phyloP scores from a whole-genome alignment of 2,797 vertebrate species.

The Dendrocincla fuliginosa region DNA sequence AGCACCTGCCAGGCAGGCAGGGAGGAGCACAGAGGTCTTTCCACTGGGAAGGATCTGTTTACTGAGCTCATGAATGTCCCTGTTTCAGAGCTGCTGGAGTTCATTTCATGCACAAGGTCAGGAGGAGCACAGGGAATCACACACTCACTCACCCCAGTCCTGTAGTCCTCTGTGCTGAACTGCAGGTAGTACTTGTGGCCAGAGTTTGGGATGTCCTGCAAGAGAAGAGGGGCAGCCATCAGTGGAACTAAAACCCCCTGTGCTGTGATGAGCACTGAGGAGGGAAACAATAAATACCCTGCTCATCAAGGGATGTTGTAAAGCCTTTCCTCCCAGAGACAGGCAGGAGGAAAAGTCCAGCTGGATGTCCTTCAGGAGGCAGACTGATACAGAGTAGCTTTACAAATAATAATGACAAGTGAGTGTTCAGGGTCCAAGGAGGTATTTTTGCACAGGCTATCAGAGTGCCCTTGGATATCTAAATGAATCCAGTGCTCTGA shows the following conservation, averaged over 20 bases:
- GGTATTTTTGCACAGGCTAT: neutral
- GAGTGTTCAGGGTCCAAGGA: neutral
- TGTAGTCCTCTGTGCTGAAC: slow-evolving; percentile 48
- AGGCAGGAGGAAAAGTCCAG: neutral
- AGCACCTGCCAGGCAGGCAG: neutral
- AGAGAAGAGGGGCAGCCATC: neutral
- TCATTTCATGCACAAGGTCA: fast-evolving
- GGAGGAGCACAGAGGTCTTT: neutral
- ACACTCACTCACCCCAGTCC: slow-evolving; percentile 56
- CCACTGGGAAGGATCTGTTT: fast-evolving
- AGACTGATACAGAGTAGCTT: neutral
- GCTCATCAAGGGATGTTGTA: neutral
- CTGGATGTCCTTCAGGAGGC: neutral
- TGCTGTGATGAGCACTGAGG: neutral
- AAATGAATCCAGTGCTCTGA: neutral
- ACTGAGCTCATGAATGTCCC: neutral
- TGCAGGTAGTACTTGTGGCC: slow-evolving; percentile 57
- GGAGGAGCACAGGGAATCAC: neutral
- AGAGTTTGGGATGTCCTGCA: slow-evolving; percentile 30
- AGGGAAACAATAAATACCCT: neutral
- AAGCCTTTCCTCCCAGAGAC: neutral
- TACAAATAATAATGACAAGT: neutral
- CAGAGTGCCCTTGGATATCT: neutral
- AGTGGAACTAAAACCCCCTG: fast-evolving
- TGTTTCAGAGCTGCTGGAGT: neutral